Evolutionary conservation across 2,888 invertebrate genomes (phyloP).

Genomic region (Sphaerophoria taeniata): DNA sequence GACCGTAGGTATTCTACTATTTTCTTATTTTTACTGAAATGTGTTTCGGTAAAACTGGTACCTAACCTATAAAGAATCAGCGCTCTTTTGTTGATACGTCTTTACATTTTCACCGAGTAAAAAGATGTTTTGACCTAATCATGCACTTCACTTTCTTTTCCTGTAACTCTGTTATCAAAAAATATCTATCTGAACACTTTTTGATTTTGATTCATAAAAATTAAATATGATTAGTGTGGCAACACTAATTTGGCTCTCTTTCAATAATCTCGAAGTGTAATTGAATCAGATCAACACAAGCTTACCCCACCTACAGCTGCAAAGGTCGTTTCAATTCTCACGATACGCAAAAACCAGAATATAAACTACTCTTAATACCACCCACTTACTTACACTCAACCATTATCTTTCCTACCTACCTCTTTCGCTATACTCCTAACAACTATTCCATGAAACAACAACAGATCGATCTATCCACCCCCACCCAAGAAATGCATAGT

Average conservation of each 20-base stretch:
- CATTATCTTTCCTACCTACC: background rate
- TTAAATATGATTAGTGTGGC: conserved; percentile 9
- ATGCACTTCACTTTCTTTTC: too few species aligned
- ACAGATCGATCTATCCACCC: conserved; percentile 41
- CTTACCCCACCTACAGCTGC: conserved; percentile 54
- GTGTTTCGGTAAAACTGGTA: too few species aligned
- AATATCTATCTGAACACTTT: too few species aligned
- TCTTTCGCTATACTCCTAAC: conserved; percentile 15
- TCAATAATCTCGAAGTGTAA: conserved; percentile 40
- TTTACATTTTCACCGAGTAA: too few species aligned
- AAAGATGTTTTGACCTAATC: too few species aligned
- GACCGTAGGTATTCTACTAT: too few species aligned
- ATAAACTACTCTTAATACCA: conserved; percentile 44
- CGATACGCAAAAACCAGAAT: conserved; percentile 23
- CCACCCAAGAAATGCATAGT: conserved; percentile 52
- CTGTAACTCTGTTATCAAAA: too few species aligned
- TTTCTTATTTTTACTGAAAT: too few species aligned
- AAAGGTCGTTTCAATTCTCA: conserved; percentile 67
- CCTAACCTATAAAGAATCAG: too few species aligned
- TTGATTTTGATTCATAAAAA: too few species aligned
- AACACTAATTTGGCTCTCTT: conserved; percentile 34
- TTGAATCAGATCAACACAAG: conserved; percentile 69
- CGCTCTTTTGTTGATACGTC: too few species aligned
- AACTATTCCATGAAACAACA: too few species aligned
- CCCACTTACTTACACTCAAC: conserved; percentile 8